phyloP scores from a whole-genome alignment of 2,888 invertebrate genomes.

The Pseudococcus viburni region DNA sequence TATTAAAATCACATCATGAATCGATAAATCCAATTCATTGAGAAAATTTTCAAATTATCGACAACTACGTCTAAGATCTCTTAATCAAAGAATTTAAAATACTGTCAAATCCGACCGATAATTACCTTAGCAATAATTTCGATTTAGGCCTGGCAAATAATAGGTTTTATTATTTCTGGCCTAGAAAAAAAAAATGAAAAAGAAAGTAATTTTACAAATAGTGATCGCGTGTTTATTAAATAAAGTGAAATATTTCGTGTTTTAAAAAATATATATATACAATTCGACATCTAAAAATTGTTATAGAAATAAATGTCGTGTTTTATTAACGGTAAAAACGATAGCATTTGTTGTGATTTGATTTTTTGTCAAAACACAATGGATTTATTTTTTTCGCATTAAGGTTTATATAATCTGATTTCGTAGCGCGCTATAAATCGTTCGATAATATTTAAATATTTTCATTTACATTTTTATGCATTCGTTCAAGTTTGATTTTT shows the following conservation, averaged over 20 bases:
- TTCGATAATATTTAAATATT: conserved; percentile 43
- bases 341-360: conserved; percentile 49
- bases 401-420: conserved; percentile 37
- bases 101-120: background rate
- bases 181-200: conserved; percentile 33
- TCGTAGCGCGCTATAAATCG: conserved; percentile 8
- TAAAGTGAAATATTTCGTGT: conserved; percentile 49
- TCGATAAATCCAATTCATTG: background rate
- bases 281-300: conserved; percentile 51
- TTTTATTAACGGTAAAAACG: conserved; percentile 49
- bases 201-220: conserved; percentile 55
- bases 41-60: background rate
- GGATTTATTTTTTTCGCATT: conserved; percentile 38
- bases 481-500: conserved; percentile 6
- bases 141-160: background rate
- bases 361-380: conserved; percentile 47
- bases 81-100: background rate
- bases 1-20: background rate
- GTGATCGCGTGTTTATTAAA: conserved; percentile 49
- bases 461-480: conserved; percentile 39
- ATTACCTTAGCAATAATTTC: conserved; percentile 12
- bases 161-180: background rate
- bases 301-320: conserved; percentile 41
- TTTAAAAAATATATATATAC: conserved; percentile 29
- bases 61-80: background rate